Evolutionary conservation across 2,888 invertebrate species (phyloP), one percentile per base, ranked within the genome.

Genomic region (Terebella lapidaria): DNA sequence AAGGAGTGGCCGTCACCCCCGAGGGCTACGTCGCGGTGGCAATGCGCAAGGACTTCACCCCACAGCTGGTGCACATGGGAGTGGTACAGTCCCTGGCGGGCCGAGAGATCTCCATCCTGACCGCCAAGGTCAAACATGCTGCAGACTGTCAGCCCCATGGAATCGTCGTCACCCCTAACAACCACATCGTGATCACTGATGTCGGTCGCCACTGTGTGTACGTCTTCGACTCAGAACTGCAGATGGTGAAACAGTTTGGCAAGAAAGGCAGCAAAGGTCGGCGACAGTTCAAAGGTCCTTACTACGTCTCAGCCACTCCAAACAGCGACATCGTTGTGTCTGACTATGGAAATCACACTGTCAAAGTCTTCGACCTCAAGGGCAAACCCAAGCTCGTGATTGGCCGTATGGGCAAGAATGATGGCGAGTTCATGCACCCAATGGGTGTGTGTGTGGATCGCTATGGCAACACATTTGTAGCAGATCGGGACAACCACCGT

Each of bases 361-460:
- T 84, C 56, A 83, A 84, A 72, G 74, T 75, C 25, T 83, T 83
- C 69, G 81, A 83, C 65, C 72, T 72, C 55, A 81, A 81, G 22
- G 84, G 83, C 3, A 77, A 77, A 53, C 83, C 81, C 66, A 68
- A 81, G 61, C 81, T 80, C 63, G 75, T 78, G 62, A 84, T 84
- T 67, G 84, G 84, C 3, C 78, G 81, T 27, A 81, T 81, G 66
- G 84, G 84, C 22, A 81, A 81, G 65, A 82, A 82, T 0, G 81
- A 81, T 62, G 84, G 84, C 3, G 83, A 83, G 71, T 83, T 84
- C 66, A 83, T 83, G 70, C 83, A 83, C n/a, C 84, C 84, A 0
- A 83, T 84, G 24, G 84, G 84, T 4, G 75, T 84, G 4, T 82
- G 82, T 45, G 80, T 82, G 10, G 84, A 84, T 65, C 71, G 73